Evolutionary conservation across 1,140 invertebrate species (phyloP).

Genomic region (Drosophila bocki): DNA sequence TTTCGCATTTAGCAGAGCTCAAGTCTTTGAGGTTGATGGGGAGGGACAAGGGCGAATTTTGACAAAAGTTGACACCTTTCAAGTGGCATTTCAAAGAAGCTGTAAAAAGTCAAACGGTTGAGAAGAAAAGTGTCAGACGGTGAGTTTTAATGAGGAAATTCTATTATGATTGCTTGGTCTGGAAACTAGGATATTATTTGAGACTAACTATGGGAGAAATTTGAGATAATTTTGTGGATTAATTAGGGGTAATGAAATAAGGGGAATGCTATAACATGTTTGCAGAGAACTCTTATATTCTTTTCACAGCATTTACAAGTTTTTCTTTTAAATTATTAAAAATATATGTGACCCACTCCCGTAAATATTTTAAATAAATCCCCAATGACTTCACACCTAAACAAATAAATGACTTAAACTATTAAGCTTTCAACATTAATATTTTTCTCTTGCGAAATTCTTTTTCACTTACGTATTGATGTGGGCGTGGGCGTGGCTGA

Average conservation of each 20-base stretch:
- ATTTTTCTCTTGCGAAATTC: background rate
- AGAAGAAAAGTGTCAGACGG: constrained; percentile 6
- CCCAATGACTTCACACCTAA: background rate
- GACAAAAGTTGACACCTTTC: constrained; percentile 44
- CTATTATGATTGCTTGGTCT: background rate
- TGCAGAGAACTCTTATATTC: too few species aligned
- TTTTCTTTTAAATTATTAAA: background rate
- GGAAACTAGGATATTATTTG: background rate
- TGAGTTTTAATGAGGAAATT: constrained; percentile 1
- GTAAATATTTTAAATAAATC: background rate
- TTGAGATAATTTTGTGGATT: background rate
- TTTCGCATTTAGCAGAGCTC: constrained; percentile 30
- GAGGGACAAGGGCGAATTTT: constrained; percentile 8
- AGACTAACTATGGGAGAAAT: background rate
- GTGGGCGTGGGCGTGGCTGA: constrained; percentile 57
- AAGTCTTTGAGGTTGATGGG: constrained; percentile 4
- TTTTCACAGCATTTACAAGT: background rate
- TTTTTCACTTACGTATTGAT: constrained; percentile 74
- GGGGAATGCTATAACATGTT: too few species aligned
- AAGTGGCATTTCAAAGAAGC: constrained; percentile 29
- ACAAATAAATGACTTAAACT: background rate
- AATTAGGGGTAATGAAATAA: background rate
- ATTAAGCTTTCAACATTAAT: constrained; percentile 30
- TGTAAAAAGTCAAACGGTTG: constrained; percentile 13
- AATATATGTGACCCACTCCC: too few species aligned